Percentiles rank a stretch among this genome's conserved stretches.
Conservation (phyloP, 2,797 vertebrate genomes). For the Arrhamphus sclerolepis region DNA sequence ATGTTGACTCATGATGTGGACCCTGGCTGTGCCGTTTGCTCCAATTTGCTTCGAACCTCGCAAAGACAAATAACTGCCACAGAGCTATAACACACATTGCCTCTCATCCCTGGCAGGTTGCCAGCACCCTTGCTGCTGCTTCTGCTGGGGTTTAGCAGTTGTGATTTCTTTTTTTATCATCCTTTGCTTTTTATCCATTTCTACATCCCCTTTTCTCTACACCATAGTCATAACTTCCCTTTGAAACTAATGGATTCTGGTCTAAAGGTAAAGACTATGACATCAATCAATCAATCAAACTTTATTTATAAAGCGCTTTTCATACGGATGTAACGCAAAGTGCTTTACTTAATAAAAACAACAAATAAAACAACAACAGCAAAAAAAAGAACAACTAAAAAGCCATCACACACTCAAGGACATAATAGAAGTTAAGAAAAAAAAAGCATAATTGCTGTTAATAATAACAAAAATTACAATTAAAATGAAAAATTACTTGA, state of each 20-base stretch:
- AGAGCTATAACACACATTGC: constrained; percentile 57
- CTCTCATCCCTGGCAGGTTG: constrained; percentile 56
- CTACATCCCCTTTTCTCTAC: constrained; percentile 1
- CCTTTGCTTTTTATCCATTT: background rate
- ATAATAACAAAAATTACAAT: too few species aligned
- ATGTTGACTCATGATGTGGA: constrained; percentile 68
- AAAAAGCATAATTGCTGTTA: too few species aligned
- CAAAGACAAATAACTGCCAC: constrained; percentile 73
- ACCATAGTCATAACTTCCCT: constrained; percentile 14
- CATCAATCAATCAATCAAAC: too few species aligned
- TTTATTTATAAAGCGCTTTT: too few species aligned
- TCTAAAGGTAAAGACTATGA: too few species aligned
- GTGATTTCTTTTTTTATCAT: constrained; percentile 13
- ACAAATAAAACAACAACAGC: too few species aligned
- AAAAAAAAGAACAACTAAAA: too few species aligned
- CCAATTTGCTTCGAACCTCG: constrained; percentile 75
- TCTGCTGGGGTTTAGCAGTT: constrained; percentile 45
- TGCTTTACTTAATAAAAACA: too few species aligned
- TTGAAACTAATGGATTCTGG: background rate
- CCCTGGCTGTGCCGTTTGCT: constrained; percentile 68
- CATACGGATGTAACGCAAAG: too few species aligned
- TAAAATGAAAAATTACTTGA: too few species aligned
- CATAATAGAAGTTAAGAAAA: too few species aligned
- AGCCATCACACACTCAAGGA: too few species aligned
- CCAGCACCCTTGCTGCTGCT: constrained; percentile 52